Evolutionary conservation across 2,113 vertebrate genomes (phyloP), one percentile per base, ranked within the genome.

Genomic region (Petroica traversi): DNA sequence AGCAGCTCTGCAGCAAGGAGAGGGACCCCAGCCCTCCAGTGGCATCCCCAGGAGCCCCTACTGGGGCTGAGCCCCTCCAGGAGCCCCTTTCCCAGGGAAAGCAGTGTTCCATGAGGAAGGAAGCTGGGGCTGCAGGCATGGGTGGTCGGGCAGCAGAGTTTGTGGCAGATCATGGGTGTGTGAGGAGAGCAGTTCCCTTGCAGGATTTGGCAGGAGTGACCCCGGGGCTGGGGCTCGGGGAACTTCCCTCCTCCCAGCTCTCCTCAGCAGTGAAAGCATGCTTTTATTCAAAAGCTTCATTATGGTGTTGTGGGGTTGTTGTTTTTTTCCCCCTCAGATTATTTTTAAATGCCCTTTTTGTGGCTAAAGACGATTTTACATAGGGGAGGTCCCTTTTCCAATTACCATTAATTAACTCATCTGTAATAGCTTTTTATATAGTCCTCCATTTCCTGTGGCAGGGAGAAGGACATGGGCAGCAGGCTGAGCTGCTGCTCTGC

Each of bases 341-440:
- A 73, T 94, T 96, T 96, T 91, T 54, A 85, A 91, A 69, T 31
- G 71, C 55, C 59, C 41, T 89, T 89, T 89, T 80, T 88, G 55
- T 48, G 55, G 34, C 4, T 8, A 82, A 94, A 74, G 75, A 33
- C 0, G 6, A 46, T 92, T 91, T 95, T 88, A 66, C 4, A 2
- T 73, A 82, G 74, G 66, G 74, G 84, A 94, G 33, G 87, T 93
- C 87, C 49, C 92, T 89, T 76, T 93, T 95, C 84, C 93, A 92
- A 94, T 96, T 96, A 88, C 69, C 61, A 89, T 89, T 95, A 91
- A 95, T 91, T 93, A 96, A 95, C 84, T 95, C 80, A 92, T 89
- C 61, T 85, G 41, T 91, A 69, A 92, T 81, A 67, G 89, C 57
- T 7, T 89, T 91, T 86, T 81, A 90, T 46, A 41, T 36, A 93